Base-by-base conservation (phyloP, 2,888 invertebrate species). In the Heliconius ethilla region DNA sequence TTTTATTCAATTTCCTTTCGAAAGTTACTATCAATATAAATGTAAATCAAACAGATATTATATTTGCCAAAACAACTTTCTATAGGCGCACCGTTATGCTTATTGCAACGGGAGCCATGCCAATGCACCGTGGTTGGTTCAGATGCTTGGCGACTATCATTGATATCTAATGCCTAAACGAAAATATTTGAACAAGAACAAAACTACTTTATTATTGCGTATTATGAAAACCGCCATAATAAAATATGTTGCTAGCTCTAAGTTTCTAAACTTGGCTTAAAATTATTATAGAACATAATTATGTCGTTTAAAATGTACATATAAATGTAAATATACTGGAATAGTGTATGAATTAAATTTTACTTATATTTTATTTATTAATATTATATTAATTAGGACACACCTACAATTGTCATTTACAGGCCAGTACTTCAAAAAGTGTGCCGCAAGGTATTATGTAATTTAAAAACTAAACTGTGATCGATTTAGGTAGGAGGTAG, bases 101-200 rank as follows among this genome's bases (percentile, higher is more conserved):
- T 74, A 74, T 74, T 25, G 37, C 51, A 63, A 75, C 75, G 70
- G 62, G 75, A 69, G 70, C 33, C 18, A 59, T 63, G 65, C 45
- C 75, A 75, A 66, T 75, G 51, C 66, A 62, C 55, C 65, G 55
- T 29, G 51, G n/a, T 66, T 51, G 7, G 22, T 77, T 72, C 33
- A 73, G 33, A 63, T 27, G 18, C 67, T 63, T 66, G 40, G 33
- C 40, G 67, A 66, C 33, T 75, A 72, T 72, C 75, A 75, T 40
- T 66, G 70, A 70, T 55, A 55, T 78, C 74, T 78, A 70, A 78
- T 70, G 66, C 76, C 25, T 51, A 63, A 76, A 76, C 66, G 5
- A 37, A 55, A 55, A 63, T 33, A 70, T 27, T 69, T 66, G 59
- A 67, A 73, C 62, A 66, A 73, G 70, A 78, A 66, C 40, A 25